phyloP scores from a whole-genome alignment of 1,140 invertebrate species.

The Andricus grossulariae region DNA sequence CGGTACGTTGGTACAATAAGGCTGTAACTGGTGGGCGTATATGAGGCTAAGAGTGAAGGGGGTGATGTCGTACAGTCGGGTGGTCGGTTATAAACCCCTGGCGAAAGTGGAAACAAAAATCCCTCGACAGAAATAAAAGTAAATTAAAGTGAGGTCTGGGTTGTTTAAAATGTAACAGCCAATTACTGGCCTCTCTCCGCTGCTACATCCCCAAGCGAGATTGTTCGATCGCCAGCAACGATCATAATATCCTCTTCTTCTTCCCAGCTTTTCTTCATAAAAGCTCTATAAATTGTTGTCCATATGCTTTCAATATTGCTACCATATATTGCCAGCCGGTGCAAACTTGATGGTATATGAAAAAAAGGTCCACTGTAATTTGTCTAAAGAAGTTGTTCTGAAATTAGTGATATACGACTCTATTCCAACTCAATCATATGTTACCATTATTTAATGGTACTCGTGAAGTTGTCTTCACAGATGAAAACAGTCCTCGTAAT shows the following conservation, averaged over 20 bases:
- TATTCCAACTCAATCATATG: no score
- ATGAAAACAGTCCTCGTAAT: no score
- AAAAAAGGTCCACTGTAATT: no score
- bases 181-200: conserved; percentile 52
- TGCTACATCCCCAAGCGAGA: conserved; percentile 8
- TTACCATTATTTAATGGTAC: no score
- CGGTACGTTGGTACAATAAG: neutral
- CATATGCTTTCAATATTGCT: no score
- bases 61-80: neutral
- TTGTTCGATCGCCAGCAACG: neutral
- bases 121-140: conserved; percentile 59
- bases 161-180: conserved; percentile 64
- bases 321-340: no score
- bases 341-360: no score
- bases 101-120: conserved; percentile 54
- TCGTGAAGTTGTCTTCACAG: no score
- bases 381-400: no score
- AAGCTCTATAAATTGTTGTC: neutral
- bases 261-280: conserved; percentile 2
- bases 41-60: neutral
- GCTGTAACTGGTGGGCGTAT: neutral
- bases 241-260: conserved; percentile 8
- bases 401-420: no score
- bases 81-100: conserved; percentile 51
- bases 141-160: conserved; percentile 55